phyloP scores from a whole-genome alignment of 2,113 vertebrate genomes.

The Apodemus sylvaticus region DNA sequence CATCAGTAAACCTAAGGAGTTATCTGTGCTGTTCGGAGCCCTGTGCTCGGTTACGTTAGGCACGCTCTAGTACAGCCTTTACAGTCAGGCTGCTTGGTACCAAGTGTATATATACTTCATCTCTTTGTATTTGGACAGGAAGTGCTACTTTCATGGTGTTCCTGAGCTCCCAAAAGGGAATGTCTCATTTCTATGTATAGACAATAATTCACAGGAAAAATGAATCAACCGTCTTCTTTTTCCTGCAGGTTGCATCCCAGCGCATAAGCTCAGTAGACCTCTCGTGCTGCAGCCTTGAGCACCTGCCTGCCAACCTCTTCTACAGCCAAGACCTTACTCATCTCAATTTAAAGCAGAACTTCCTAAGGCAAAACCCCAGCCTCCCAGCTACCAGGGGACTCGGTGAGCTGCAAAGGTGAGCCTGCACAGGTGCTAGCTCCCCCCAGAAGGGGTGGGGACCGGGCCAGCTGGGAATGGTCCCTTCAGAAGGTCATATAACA shows the following conservation, averaged over 20 bases:
- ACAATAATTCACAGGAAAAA: neutral
- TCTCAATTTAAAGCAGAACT: conserved; percentile 99
- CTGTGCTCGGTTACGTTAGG: neutral
- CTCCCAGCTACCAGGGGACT: conserved; percentile 88
- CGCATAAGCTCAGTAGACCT: conserved; percentile 98
- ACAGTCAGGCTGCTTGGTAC: neutral
- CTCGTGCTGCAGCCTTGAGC: conserved; percentile 97
- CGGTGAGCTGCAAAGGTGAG: conserved; percentile 94
- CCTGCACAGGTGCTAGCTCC: too few relatives aligned
- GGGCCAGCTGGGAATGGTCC: neutral
- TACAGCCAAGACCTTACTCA: conserved; percentile 99
- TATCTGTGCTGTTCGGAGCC: neutral
- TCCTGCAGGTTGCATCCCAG: conserved; percentile 94
- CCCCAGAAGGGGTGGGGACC: neutral
- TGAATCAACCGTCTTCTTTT: conserved; percentile 37
- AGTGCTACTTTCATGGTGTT: neutral
- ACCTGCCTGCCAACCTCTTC: conserved; percentile 96
- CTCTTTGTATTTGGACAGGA: neutral
- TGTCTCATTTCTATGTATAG: neutral
- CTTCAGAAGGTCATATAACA: neutral
- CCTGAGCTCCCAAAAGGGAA: neutral
- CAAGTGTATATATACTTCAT: neutral
- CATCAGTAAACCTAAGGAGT: neutral
- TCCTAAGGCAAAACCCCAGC: conserved; percentile 86
- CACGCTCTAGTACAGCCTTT: neutral